Evolutionary conservation across 2,888 invertebrate genomes (phyloP), one percentile per base, ranked within the genome.

Genomic region (Aspidapion aeneum): DNA sequence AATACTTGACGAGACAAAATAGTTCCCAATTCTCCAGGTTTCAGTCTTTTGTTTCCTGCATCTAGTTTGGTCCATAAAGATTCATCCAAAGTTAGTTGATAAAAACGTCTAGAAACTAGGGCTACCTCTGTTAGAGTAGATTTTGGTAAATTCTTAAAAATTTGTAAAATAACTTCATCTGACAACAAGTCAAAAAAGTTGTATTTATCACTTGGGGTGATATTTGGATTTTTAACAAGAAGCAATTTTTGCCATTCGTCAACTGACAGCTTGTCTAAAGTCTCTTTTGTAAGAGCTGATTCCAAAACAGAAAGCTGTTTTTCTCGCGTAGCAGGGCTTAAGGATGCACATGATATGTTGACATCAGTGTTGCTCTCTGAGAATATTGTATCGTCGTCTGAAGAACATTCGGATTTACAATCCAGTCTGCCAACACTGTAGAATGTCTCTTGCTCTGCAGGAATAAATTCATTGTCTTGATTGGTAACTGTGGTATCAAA

Each of bases 61-160:
- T 96, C 95, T 67, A 96, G 79, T 18, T 94, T 83, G 52, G 89
- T 87, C 96, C 96, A 96, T 0, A 96, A 79, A 0, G 89, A 89
- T 73, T 94, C 94, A 77, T 96, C 95, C 60, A 88, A 87, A 1
- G 89, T 87, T 66, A 96, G 84, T 68, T 89, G 81, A 74, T 89
- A 85, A 87, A 95, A 95, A 70, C 93, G 86, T 75, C 86, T 87
- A 78, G 91, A 91, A 54, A 92, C 90, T 71, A 87, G 80, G 68
- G 90, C 87, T 69, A 90, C 88, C 64, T 87, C 85, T 0, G 86
- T 83, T n/a, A 94, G 80, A 0, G 87, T 83, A 65, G 87, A 82
- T 74, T 94, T 94, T 0, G 94, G 92, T 60, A 96, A 82, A 89
- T 90, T 93, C 67, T 88, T 85, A 72, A 96, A 89, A 60, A 97